phyloP scores from a whole-genome alignment of 2,888 invertebrate species.

The Eupithecia abbreviata region DNA sequence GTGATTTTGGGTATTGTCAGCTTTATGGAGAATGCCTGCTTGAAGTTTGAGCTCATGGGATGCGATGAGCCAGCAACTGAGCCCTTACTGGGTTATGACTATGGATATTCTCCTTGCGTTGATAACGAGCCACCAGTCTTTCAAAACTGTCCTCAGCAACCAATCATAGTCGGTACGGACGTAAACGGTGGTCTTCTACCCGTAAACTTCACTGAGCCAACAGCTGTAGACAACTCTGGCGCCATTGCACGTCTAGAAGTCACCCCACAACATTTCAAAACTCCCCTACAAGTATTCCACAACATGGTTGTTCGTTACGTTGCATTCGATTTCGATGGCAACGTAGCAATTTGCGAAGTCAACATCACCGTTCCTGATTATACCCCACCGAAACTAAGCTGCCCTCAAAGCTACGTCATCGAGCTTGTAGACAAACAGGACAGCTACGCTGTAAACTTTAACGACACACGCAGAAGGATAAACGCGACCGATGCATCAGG shows the following conservation, averaged over 20 bases:
- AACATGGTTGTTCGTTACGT: conserved; percentile 97
- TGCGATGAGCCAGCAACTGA: conserved; percentile 94
- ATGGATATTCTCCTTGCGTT: conserved; percentile 96
- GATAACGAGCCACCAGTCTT: conserved; percentile 98
- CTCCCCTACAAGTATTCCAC: conserved; percentile 93
- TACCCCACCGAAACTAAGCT: conserved; percentile 94
- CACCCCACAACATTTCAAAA: conserved; percentile 95
- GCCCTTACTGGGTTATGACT: conserved; percentile 95
- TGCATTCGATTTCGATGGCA: conserved; percentile 98
- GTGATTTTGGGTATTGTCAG: conserved; percentile 97
- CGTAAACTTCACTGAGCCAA: conserved; percentile 96
- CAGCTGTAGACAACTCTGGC: conserved; percentile 97
- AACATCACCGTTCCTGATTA: conserved; percentile 97
- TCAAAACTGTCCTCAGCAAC: conserved; percentile 97
- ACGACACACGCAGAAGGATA: conserved; percentile 92
- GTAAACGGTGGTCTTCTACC: conserved; percentile 94
- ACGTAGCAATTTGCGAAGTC: conserved; percentile 98
- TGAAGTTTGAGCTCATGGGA: conserved; percentile 98
- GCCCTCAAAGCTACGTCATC: conserved; percentile 97
- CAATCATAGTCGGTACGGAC: conserved; percentile 94
- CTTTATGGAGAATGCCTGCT: conserved; percentile 97
- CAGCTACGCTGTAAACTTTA: conserved; percentile 95
- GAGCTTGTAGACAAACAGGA: conserved; percentile 95
- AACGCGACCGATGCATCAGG: conserved; percentile 95
- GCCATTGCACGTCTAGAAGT: conserved; percentile 96